Evolutionary conservation across 1,140 invertebrate species (phyloP), one percentile per base, ranked within the genome.

Genomic region (Periplaneta americana): DNA sequence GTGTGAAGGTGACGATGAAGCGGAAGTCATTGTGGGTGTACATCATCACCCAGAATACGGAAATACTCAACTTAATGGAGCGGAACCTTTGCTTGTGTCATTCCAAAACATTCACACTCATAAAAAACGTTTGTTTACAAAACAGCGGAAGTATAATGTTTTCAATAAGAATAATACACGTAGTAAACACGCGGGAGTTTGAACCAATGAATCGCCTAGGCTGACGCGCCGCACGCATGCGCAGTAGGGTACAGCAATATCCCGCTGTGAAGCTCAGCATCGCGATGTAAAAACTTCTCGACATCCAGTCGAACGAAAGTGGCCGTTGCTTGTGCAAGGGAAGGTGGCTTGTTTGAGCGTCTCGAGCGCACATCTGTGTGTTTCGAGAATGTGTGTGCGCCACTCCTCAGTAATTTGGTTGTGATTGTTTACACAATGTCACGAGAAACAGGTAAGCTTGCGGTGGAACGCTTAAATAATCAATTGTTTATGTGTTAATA

Each of bases 261-360:
- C n/a, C n/a, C n/a, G n/a, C n/a, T n/a, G n/a, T 66, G 22, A 66
- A 66, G 48, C 48, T 28, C 6, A 8, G 48, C 22, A 66, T 66
- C 1, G 11, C 22, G 11, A 6, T 8, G 22, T 22, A n/a, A 66
- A n/a, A 66, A 28, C 22, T n/a, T 8, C 9, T n/a, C n/a, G 15
- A n/a, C n/a, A 28, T 2, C 22, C 48, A 66, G 48, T 66, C 48
- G 48, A 66, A 66, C 48, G 48, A 66, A 66, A 66, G 48, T n/a
- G 4, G 1, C 6, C 6, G 48, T 0, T 3, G 22, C 0, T 0
- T 28, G 22, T 0, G 3, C n/a, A n/a, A n/a, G n/a, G n/a, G n/a
- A n/a, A n/a, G n/a, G n/a, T n/a, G 48, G 22, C 28, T 6, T 66
- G 0, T n/a, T 57, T n/a, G 48, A n/a, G 2, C 1, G 48, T n/a